Evolutionary conservation across 2,888 invertebrate species (phyloP).

Genomic region (Drosophila mulleri): DNA sequence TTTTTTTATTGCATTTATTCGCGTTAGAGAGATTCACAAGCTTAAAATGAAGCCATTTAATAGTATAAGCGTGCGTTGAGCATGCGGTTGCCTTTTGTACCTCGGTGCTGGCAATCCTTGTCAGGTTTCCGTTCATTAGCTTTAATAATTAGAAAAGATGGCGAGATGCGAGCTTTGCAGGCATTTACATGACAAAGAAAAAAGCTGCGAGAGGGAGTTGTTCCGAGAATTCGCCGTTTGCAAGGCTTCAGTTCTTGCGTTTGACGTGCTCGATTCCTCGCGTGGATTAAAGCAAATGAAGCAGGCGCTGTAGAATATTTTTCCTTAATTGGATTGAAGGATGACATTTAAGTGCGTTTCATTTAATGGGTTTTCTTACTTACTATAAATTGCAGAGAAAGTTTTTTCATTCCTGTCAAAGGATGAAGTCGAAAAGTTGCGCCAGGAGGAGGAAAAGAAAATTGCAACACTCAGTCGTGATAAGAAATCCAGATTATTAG

Average conservation of each 20-base stretch:
- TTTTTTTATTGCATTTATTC: neutral
- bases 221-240: neutral
- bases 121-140: conserved; percentile 40
- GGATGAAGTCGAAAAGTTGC: conserved; percentile 97
- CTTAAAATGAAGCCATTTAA: conserved; percentile 4
- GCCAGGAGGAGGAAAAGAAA: conserved; percentile 96
- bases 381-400: conserved; percentile 88
- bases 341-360: conserved; percentile 30
- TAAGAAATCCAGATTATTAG: conserved; percentile 84
- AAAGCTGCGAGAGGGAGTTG: neutral
- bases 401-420: conserved; percentile 97
- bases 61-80: neutral
- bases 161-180: conserved; percentile 23
- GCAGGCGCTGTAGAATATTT: neutral
- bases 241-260: neutral
- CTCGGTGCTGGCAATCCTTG: conserved; percentile 30
- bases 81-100: conserved; percentile 11
- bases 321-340: neutral
- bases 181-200: conserved; percentile 61
- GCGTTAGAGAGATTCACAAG: conserved; percentile 4
- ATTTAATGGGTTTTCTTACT: conserved; percentile 29
- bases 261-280: conserved; percentile 20
- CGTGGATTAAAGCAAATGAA: conserved; percentile 24
- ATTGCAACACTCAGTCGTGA: conserved; percentile 88
- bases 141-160: conserved; percentile 68